Conservation (phyloP, 1,140 invertebrate genomes). For the Chymomyza costata region DNA sequence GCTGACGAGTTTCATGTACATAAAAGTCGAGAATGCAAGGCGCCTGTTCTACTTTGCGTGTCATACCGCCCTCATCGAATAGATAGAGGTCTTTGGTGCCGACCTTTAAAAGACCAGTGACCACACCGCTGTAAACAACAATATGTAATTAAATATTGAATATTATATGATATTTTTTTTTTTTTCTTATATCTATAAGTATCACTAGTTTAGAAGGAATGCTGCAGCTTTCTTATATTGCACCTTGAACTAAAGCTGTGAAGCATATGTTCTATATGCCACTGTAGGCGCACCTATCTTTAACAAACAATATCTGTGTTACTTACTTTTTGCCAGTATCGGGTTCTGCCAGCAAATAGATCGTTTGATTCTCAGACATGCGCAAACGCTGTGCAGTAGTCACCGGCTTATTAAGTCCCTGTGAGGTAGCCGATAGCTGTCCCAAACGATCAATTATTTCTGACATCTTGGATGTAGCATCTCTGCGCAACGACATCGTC, state of each 20-base stretch:
- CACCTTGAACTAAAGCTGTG: too few relatives aligned
- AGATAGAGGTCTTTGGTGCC: constrained; percentile 90
- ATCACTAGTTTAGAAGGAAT: too few relatives aligned
- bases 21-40: constrained; percentile 92
- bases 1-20: constrained; percentile 86
- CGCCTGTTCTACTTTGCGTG: constrained; percentile 82
- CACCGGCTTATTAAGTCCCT: constrained; percentile 83
- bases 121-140: constrained; percentile 77
- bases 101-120: constrained; percentile 89
- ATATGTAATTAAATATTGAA: too few relatives aligned
- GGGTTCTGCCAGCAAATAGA: constrained; percentile 82
- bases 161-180: too few relatives aligned
- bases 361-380: constrained; percentile 80
- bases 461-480: constrained; percentile 80
- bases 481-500: constrained; percentile 73
- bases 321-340: constrained; percentile 79
- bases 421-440: constrained; percentile 83
- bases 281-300: too few relatives aligned
- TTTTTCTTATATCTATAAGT: too few relatives aligned
- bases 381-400: constrained; percentile 82
- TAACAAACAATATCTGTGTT: not conserved
- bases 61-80: constrained; percentile 82
- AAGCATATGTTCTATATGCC: not conserved
- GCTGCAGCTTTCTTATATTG: too few relatives aligned
- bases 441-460: constrained; percentile 83